These are phyloP conservation scores for Drosophila prostipennis DNA, from an alignment of 2,888 invertebrate genomes.

Conservation along the genomic window DNA sequence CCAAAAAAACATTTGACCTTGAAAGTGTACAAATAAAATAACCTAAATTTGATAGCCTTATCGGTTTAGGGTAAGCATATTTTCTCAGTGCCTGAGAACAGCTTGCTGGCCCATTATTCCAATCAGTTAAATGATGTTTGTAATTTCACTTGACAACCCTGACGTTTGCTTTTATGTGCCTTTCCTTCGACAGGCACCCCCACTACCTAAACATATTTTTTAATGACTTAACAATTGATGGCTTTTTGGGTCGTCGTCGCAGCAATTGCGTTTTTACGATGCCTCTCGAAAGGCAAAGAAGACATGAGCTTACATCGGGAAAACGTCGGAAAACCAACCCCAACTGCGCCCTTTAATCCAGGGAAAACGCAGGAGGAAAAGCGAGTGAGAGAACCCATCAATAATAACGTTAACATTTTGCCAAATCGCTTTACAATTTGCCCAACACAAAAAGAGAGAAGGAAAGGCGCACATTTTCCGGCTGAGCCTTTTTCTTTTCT, in stretches of 20 bases:
- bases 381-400: constrained; percentile 49
- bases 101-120: constrained; percentile 54
- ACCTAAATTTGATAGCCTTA: not conserved
- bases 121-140: constrained; percentile 72
- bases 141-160: constrained; percentile 64
- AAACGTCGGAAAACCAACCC: not conserved
- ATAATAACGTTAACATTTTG: constrained; percentile 72
- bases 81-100: constrained; percentile 22
- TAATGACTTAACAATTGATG: constrained; percentile 68
- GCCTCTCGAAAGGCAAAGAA: constrained; percentile 36
- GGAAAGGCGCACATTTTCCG: constrained; percentile 32
- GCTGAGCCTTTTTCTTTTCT: constrained; percentile 15
- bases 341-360: constrained; percentile 8
- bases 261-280: constrained; percentile 73
- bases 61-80: not conserved
- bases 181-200: not conserved
- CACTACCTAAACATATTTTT: constrained; percentile 43
- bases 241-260: constrained; percentile 52
- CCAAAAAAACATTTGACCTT: not conserved
- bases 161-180: constrained; percentile 20
- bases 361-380: not conserved
- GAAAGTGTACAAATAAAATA: not conserved
- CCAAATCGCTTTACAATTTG: constrained; percentile 68
- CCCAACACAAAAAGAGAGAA: constrained; percentile 13
- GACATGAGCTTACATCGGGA: constrained; percentile 46